Base-by-base conservation (phyloP, 2,113 vertebrate species). In the Sula dactylatra region DNA sequence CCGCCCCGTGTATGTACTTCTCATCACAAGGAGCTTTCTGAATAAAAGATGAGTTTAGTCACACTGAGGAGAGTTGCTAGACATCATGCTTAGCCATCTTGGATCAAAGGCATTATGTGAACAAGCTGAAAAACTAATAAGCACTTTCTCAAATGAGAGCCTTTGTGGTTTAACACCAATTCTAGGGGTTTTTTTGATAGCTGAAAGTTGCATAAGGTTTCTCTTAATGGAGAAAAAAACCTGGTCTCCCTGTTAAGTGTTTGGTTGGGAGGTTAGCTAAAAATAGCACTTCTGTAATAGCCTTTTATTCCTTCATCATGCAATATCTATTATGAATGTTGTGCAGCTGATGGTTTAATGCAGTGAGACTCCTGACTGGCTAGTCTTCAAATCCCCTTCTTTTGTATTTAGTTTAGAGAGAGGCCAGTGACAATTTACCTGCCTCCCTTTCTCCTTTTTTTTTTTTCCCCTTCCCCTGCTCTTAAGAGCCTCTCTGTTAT, bases 21-120 rank as follows among this genome's bases (percentile, higher is more conserved):
- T 84, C 59, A 47, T 92, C 76, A 79, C 16, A 83, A 54, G 65
- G 52, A 70, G 32, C 55, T 92, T 84, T 92, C 72, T 92, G 54
- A 93, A 86, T 92, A 92, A 88, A 96, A 93, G 44, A 90, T 78
- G 56, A 95, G 54, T 76, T 86, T 90, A 67, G 59, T 88, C 31
- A 56, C 65, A 22, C 52, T 72, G 81, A 67, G 73, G 66, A 72
- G 79, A 71, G 54, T 66, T 89, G 69, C 40, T 89, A 70, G 92
- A 94, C 66, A 55, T 58, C 42, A 17, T 83, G 40, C 47, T 83
- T 80, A 70, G 58, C 82, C 16, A 10, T 80, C 36, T 69, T 84
- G 70, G 44, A 91, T 91, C 69, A 92, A 65, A 94, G 45, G 42
- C 70, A 64, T 64, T 92, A 49, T 0, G 6, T 85, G 80, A 77